Evolutionary conservation across 2,113 vertebrate genomes (phyloP).

Genomic region (Chinchilla lanigera): DNA sequence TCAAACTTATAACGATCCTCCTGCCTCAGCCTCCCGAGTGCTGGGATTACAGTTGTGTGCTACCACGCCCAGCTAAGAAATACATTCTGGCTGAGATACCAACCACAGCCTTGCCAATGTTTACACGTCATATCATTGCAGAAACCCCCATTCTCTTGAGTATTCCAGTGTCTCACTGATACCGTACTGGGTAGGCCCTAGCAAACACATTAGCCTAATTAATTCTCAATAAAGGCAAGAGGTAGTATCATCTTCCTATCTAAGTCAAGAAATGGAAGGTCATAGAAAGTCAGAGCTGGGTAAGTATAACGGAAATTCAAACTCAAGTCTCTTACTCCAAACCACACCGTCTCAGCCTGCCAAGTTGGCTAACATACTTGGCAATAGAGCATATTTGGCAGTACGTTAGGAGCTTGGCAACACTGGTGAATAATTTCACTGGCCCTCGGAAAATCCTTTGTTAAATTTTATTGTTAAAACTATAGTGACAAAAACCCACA

Average conservation of each 20-base stretch:
- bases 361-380: constrained; percentile 71
- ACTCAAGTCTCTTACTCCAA: constrained; percentile 38
- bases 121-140: background rate
- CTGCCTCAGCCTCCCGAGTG: no score
- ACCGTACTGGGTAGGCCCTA: background rate
- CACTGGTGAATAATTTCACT: background rate
- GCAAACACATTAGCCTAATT: background rate
- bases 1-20: no score
- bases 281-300: constrained; percentile 7
- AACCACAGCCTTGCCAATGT: background rate
- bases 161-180: background rate
- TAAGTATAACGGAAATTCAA: constrained; percentile 57
- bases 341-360: constrained; percentile 14
- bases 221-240: background rate
- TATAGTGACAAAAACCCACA: constrained; percentile 30
- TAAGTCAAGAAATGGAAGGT: constrained; percentile 43
- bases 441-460: constrained; percentile 1
- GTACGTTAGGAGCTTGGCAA: constrained; percentile 44
- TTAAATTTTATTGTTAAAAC: constrained; percentile 26
- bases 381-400: constrained; percentile 36
- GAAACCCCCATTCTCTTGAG: background rate
- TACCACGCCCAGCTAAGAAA: background rate
- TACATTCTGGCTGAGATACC: background rate
- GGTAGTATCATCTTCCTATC: background rate
- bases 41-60: no score